Conservation (phyloP, 2,113 vertebrate genomes). For the Xenopus tropicalis region UCB_Xtro_10.0 CM004443.2:152853501-152854000, state of each 20-base stretch:
- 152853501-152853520: too few species aligned
- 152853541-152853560: too few species aligned
- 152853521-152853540: too few species aligned
- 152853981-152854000: slow-evolving; percentile 4
- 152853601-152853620: too few species aligned
- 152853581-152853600: too few species aligned
- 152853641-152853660: too few species aligned
- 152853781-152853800: slow-evolving; percentile 57
- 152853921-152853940: background rate
- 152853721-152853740: slow-evolving; percentile 66
- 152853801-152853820: slow-evolving; percentile 68
- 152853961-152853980: too few species aligned
- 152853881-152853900: slow-evolving; percentile 46
- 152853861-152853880: slow-evolving; percentile 60
- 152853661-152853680: too few species aligned
- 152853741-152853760: slow-evolving; percentile 74
- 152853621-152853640: too few species aligned
- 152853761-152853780: slow-evolving; percentile 61
- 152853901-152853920: background rate
- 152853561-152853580: too few species aligned
- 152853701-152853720: slow-evolving; percentile 70
- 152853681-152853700: too few species aligned
- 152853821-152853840: slow-evolving; percentile 66
- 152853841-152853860: slow-evolving; percentile 51
- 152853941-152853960: too few species aligned